Evolutionary conservation across 2,888 invertebrate genomes (phyloP), one percentile per base, ranked within the genome.

Genomic region (Colletes collaris): DNA sequence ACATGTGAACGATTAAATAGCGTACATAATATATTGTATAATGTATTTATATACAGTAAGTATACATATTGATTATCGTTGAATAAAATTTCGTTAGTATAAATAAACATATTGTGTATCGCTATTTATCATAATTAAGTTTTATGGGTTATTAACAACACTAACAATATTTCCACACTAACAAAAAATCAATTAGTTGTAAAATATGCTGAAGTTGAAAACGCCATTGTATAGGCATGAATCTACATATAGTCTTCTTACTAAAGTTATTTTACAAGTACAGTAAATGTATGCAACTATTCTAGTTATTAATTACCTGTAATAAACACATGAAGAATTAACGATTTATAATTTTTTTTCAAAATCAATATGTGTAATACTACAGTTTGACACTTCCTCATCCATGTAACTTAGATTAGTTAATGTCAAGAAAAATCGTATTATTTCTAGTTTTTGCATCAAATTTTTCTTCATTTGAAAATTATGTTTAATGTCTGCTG

Each of bases 401-500:
- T 66, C 73, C 62, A 76, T 13, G 55, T 76, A 76, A 71, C 58
- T 52, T 80, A 69, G n/a, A 68, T 64, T 69, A 67, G 49, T 37
- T 49, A 62, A 50, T 68, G 40, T 64, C 3, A 64, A 65, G 62
- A 37, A 16, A 16, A 52, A 53, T 50, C 37, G 50, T 60, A 73
- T 67, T 46, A 63, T 55, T 76, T 66, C 7, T 66, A 19, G 16
- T 50, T 60, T 73, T 16, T 70, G 58, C 70, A 60, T 66, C 81
- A 67, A 58, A 40, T 72, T 69, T 79, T 50, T 62, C 13, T 76
- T 65, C 37, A 78, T 81, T 73, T 52, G 90, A 91, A 92, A 92
- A 92, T 92, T 92, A 92, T 92, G 92, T 92, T 92, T 91, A 90
- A 92, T 92, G 92, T 90, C 81, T 81, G 63, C 52, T 76, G 16